A percentile compares a stretch with the other conserved stretches of the same genome.
These are phyloP conservation scores for Ptilodon capucinus DNA, from an alignment of 2,888 invertebrate genomes.

Conservation along the genomic window DNA sequence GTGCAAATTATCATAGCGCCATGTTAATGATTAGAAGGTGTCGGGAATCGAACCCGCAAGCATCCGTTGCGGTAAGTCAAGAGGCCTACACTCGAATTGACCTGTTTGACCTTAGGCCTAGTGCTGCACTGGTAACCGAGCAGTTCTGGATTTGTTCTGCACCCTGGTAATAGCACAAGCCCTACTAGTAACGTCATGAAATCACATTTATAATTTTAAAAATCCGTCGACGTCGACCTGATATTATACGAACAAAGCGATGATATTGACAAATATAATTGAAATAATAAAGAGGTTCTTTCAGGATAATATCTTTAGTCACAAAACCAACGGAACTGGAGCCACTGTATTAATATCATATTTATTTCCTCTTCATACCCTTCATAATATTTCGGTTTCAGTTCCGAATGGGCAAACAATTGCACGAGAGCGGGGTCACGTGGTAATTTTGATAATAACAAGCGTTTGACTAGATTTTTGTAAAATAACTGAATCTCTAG, in stretches of 20 bases:
- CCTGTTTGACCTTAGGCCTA: no score
- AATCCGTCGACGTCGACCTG: no score
- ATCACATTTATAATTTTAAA: no score
- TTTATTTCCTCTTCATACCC: not conserved
- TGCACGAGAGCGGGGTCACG: not conserved
- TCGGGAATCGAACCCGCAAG: no score
- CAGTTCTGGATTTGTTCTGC: no score
- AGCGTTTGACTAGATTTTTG: conserved; percentile 8
- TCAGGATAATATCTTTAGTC: not conserved
- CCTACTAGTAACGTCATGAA: no score
- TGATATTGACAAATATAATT: not conserved
- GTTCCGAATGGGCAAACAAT: not conserved
- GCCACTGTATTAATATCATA: not conserved
- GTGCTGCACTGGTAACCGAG: no score
- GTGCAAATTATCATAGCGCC: no score
- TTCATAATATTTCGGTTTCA: not conserved
- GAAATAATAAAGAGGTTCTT: not conserved
- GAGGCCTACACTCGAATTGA: no score
- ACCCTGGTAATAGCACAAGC: no score
- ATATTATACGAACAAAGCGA: not conserved
- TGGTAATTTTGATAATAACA: conserved; percentile 7
- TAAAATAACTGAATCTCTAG: conserved; percentile 19
- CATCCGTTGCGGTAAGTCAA: no score
- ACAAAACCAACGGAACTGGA: not conserved
- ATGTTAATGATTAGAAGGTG: no score